These are phyloP conservation scores for Lepetodrilus schrolli DNA, from an alignment of 2,888 invertebrate genomes.

Conservation along the genomic window DNA sequence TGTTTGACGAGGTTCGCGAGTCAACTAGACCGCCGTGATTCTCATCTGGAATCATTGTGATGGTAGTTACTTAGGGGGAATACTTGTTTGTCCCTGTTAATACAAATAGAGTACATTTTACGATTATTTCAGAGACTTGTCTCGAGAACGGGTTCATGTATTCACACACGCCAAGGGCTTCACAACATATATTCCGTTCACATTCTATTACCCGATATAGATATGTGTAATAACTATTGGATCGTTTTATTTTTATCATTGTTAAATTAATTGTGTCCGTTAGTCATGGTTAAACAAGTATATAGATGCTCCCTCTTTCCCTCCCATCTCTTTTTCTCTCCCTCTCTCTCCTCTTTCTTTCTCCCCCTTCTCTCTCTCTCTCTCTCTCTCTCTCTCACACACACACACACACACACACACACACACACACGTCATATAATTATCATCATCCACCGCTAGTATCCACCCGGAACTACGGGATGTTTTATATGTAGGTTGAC, in stretches of 20 bases:
- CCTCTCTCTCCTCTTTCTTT: slow-evolving; percentile 5
- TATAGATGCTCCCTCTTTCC: neutral
- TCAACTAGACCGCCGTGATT: neutral
- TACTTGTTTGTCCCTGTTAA: neutral
- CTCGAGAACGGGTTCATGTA: no score
- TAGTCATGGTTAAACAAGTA: no score
- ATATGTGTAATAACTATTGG: no score
- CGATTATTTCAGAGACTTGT: neutral
- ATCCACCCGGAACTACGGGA: neutral
- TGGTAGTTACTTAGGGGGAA: neutral
- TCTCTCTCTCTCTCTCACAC: slow-evolving; percentile 1
- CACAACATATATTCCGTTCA: no score
- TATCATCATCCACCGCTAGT: neutral
- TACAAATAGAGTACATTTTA: neutral
- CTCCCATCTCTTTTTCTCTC: slow-evolving; percentile 16
- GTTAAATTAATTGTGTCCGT: no score
- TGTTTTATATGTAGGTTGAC: neutral
- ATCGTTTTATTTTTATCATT: no score
- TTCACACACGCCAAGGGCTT: no score
- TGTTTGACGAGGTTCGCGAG: neutral
- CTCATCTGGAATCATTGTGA: neutral
- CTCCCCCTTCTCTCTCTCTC: slow-evolving; percentile 18
- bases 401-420: neutral
- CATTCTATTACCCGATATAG: no score
- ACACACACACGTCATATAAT: no score